phyloP scores from a whole-genome alignment of 1,140 invertebrate genomes.

The Sarcophaga bullata region DNA sequence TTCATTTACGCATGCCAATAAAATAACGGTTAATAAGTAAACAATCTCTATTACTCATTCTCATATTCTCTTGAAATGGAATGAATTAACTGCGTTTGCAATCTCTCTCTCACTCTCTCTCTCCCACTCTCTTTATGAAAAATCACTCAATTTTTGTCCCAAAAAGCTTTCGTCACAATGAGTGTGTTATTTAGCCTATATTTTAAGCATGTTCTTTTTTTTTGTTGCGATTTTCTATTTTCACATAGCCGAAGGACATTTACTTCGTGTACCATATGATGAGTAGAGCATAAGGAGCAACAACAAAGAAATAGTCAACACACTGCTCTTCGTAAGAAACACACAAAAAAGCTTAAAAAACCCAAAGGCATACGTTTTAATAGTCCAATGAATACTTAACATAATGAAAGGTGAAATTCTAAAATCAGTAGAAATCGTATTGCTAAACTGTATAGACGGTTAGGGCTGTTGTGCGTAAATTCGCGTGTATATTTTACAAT shows the following conservation, averaged over 20 bases:
- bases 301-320: slow-evolving; percentile 12
- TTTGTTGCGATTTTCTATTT: background rate
- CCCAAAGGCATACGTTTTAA: slow-evolving; percentile 16
- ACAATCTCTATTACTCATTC: no score
- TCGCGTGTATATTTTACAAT: no score
- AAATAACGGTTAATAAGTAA: background rate
- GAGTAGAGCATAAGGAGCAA: slow-evolving; percentile 24
- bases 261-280: slow-evolving; percentile 35
- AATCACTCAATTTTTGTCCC: background rate
- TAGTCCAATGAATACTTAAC: slow-evolving; percentile 40
- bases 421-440: slow-evolving; percentile 46
- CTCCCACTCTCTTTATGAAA: slow-evolving; percentile 11
- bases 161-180: slow-evolving; percentile 33
- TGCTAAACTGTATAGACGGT: slow-evolving; percentile 40
- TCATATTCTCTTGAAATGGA: background rate
- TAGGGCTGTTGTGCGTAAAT: background rate
- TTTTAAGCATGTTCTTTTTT: slow-evolving; percentile 9
- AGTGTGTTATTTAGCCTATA: slow-evolving; percentile 30
- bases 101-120: background rate
- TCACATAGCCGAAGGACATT: slow-evolving; percentile 39
- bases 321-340: background rate
- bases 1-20: background rate
- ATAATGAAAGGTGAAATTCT: slow-evolving; percentile 45
- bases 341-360: slow-evolving; percentile 32
- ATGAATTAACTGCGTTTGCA: background rate